Evolutionary conservation across 2,797 vertebrate species (phyloP).

Genomic region (Pangasius macronema): DNA sequence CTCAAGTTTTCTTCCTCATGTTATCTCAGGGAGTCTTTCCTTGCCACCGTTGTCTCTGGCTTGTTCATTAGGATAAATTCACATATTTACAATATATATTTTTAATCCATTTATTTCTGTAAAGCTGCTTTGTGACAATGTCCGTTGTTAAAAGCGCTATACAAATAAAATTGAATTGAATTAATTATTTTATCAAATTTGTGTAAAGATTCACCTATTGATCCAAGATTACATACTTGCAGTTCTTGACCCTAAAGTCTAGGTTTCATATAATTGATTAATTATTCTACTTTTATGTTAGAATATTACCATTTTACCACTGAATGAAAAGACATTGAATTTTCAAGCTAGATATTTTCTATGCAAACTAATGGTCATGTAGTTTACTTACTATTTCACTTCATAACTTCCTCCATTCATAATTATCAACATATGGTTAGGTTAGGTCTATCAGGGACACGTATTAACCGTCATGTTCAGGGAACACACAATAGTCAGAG

Average conservation of each 20-base stretch:
- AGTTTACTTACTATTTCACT: neutral
- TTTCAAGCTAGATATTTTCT: neutral
- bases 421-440: neutral
- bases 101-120: too few species aligned
- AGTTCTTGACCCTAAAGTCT: neutral
- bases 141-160: too few species aligned
- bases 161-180: too few species aligned
- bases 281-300: neutral
- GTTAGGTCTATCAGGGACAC: neutral
- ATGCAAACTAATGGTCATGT: neutral
- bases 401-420: neutral
- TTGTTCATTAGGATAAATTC: too few species aligned
- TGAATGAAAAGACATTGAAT: neutral
- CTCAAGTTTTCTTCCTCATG: too few species aligned
- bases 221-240: neutral
- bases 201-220: neutral
- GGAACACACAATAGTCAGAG: constrained; percentile 11
- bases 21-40: too few species aligned
- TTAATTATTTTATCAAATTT: neutral
- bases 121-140: too few species aligned
- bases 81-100: too few species aligned
- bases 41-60: too few species aligned
- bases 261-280: neutral
- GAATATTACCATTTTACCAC: neutral
- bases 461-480: neutral